Base-by-base conservation (phyloP, 2,888 invertebrate species). In the Archips crataeganus region DNA sequence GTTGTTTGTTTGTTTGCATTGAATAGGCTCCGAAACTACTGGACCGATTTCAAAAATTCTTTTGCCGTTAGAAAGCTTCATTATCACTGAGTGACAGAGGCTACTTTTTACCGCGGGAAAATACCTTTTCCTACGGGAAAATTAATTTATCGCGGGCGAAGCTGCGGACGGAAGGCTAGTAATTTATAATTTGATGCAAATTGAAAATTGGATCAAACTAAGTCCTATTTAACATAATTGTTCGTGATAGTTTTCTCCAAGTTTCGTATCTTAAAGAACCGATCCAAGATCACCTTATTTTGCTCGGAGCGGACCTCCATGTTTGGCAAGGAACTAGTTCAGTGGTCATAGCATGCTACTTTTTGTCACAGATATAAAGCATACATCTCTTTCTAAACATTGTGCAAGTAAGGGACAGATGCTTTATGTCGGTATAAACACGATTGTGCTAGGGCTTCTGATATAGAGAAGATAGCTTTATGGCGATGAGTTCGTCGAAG, bases 221-320 rank as follows among this genome's bases (percentile, higher is more conserved):
- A 9, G 9, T 2, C 8, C 39, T 47, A n/a, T n/a, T 32, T 23
- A 2, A 57, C 57, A 67, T 57, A 60, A 68, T 59, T 68, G 47
- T 34, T 42, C 59, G 68, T 64, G 59, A 49, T 65, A 70, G 70
- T 70, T 70, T 60, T 36, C 70, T 66, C 57, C 34, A n/a, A 65
- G 49, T 47, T 68, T 68, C 68, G 64, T 73, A 73, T 73, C 59
- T 59, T 47, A 49, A 13, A 5, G 11, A n/a, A 47, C 63, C 36
- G 45, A 68, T 42, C 63, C 45, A 32, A 60, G 63, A 64, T 64
- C 73, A 63, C 68, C 73, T 69, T 69, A 73, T 73, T 66, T n/a
- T 61, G 66, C 32, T 10, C 39, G 36, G 42, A 34, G 15, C 39
- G 39, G 39, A 45, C 45, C 42, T 51, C 67, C 73, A 42, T 73